A percentile compares a stretch with the other conserved stretches of the same genome.
Conservation (phyloP, 2,797 vertebrate species). For the Rhyacichthys aspro region DNA sequence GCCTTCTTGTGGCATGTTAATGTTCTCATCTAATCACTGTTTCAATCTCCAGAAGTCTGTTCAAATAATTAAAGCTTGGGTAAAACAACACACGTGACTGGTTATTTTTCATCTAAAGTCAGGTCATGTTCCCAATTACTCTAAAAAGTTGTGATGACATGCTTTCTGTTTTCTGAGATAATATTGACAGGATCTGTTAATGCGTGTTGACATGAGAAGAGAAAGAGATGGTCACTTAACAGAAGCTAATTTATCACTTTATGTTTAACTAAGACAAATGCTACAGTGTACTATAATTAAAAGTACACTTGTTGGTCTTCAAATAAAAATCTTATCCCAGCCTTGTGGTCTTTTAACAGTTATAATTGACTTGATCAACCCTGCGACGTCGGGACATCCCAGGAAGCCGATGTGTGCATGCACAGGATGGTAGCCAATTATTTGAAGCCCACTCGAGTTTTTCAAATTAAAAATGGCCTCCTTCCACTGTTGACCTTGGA, state of each 20-base stretch:
- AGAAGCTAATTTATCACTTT: background rate
- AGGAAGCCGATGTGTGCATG: slow-evolving; percentile 50
- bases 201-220: slow-evolving; percentile 30
- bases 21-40: background rate
- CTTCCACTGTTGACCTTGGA: slow-evolving; percentile 76
- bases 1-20: too few species aligned
- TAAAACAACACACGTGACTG: slow-evolving; percentile 57
- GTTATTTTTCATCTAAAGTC: slow-evolving; percentile 61
- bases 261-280: too few species aligned
- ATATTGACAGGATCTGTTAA: slow-evolving; percentile 74
- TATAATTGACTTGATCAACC: slow-evolving; percentile 19
- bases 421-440: slow-evolving; percentile 73
- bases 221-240: slow-evolving; percentile 10
- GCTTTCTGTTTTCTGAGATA: slow-evolving; percentile 70
- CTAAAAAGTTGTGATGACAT: slow-evolving; percentile 72
- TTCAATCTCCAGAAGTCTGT: slow-evolving; percentile 64
- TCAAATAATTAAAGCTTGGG: slow-evolving; percentile 59
- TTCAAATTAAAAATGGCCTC: slow-evolving; percentile 74
- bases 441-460: slow-evolving; percentile 56
- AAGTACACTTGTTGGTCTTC: too few species aligned
- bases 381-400: slow-evolving; percentile 55
- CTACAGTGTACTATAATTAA: too few species aligned
- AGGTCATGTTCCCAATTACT: slow-evolving; percentile 68
- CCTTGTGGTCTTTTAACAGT: slow-evolving; percentile 29
- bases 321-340: background rate